These are phyloP conservation scores for Drosophila anomelani DNA, from an alignment of 2,888 invertebrate species.

Conservation along the genomic window DNA sequence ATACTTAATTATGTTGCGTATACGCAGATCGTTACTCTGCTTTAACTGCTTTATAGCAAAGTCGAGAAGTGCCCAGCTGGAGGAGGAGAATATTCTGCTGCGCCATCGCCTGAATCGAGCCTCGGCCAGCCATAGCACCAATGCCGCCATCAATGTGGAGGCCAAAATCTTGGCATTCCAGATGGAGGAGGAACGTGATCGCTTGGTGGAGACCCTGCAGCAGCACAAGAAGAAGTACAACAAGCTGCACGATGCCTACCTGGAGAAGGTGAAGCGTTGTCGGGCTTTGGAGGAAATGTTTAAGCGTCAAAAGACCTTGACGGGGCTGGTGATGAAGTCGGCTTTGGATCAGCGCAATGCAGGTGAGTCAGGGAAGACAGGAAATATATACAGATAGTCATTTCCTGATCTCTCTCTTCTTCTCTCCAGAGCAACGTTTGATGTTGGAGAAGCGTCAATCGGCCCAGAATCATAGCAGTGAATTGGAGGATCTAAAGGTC, in stretches of 20 bases:
- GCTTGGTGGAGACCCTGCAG: slow-evolving; percentile 75
- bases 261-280: slow-evolving; percentile 80
- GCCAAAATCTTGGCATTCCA: slow-evolving; percentile 71
- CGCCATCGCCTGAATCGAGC: slow-evolving; percentile 70
- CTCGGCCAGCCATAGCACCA: slow-evolving; percentile 63
- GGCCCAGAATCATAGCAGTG: slow-evolving; percentile 38
- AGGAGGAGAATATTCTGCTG: slow-evolving; percentile 77
- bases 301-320: slow-evolving; percentile 76
- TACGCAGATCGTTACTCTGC: not conserved
- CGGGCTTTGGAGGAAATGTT: slow-evolving; percentile 81
- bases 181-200: slow-evolving; percentile 81
- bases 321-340: slow-evolving; percentile 82
- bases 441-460: slow-evolving; percentile 54
- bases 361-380: slow-evolving; percentile 33
- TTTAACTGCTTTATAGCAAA: slow-evolving; percentile 58
- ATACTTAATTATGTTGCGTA: slow-evolving; percentile 19
- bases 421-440: slow-evolving; percentile 60
- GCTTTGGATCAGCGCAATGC: slow-evolving; percentile 65
- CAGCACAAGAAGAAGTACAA: slow-evolving; percentile 80
- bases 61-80: slow-evolving; percentile 69
- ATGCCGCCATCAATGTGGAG: slow-evolving; percentile 72
- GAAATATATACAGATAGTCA: fast-evolving
- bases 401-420: not conserved
- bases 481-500: slow-evolving; percentile 53
- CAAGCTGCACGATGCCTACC: slow-evolving; percentile 77